Evolutionary conservation across 2,888 invertebrate species (phyloP).

Genomic region (Cryptus viduatorius): DNA sequence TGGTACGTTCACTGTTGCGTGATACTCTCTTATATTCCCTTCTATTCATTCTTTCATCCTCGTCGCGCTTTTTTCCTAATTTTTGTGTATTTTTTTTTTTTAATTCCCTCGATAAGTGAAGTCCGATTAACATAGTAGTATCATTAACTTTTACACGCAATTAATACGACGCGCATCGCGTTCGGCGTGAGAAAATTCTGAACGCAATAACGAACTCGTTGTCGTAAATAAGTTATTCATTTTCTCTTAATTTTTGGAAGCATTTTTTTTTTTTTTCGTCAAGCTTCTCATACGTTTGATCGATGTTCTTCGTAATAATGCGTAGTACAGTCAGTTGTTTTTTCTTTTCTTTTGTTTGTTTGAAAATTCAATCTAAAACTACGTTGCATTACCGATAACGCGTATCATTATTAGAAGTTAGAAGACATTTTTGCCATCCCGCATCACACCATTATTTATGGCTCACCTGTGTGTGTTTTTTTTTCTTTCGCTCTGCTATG

Average conservation of each 20-base stretch:
- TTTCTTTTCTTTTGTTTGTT: not conserved
- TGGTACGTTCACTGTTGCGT: conserved; percentile 82
- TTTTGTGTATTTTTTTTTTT: conserved; percentile 24
- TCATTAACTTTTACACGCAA: conserved; percentile 73
- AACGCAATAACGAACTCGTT: not conserved
- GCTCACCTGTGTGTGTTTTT: conserved; percentile 65
- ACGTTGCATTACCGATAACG: conserved; percentile 23
- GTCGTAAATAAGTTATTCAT: not conserved
- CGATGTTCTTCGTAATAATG: conserved; percentile 34
- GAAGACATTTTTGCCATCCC: conserved; percentile 56
- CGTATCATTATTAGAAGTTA: conserved; percentile 43
- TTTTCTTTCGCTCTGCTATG: conserved; percentile 25
- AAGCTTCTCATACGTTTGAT: conserved; percentile 34
- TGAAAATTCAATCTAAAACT: conserved; percentile 52
- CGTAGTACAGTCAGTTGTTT: conserved; percentile 46
- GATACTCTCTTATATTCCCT: conserved; percentile 62
- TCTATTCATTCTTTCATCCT: conserved; percentile 44
- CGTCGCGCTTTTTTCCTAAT: conserved; percentile 10
- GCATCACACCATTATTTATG: conserved; percentile 65
- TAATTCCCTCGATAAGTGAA: conserved; percentile 31
- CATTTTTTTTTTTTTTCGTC: conserved; percentile 29
- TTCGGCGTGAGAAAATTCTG: conserved; percentile 71
- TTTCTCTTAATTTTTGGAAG: conserved; percentile 33
- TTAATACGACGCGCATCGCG: conserved; percentile 71
- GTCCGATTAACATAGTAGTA: conserved; percentile 63